phyloP scores from a whole-genome alignment of 1,140 invertebrate species.

The Trichoplusia ni region DNA sequence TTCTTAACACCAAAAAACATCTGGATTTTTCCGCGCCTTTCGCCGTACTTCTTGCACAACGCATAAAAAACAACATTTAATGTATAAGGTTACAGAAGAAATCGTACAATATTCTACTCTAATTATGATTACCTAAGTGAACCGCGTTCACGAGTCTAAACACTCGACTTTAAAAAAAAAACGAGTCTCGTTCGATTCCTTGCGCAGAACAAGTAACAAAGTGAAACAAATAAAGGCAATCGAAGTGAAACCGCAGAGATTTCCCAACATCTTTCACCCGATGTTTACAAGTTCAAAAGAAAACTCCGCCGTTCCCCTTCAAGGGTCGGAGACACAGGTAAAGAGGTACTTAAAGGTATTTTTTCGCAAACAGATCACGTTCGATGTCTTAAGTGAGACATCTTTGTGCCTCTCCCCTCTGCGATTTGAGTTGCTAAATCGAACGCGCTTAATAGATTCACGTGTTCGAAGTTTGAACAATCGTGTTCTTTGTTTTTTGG shows the following conservation, averaged over 20 bases:
- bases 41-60: too few species aligned
- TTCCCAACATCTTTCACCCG: constrained; percentile 58
- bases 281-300: constrained; percentile 67
- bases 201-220: constrained; percentile 38
- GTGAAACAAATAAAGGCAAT: constrained; percentile 52
- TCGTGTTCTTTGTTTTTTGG: constrained; percentile 28
- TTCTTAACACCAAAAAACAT: too few species aligned
- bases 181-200: constrained; percentile 15
- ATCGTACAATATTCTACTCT: too few species aligned
- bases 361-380: constrained; percentile 79
- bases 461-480: constrained; percentile 35
- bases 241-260: constrained; percentile 60
- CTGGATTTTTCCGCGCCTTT: too few species aligned
- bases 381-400: constrained; percentile 75
- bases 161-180: neutral
- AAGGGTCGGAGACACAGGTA: constrained; percentile 60
- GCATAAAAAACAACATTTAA: too few species aligned
- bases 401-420: constrained; percentile 62
- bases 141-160: neutral
- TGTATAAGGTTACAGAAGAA: too few species aligned
- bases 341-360: constrained; percentile 75
- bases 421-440: constrained; percentile 57
- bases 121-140: neutral
- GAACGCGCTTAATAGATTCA: constrained; percentile 61
- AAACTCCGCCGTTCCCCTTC: constrained; percentile 45